Conservation (phyloP, 2,797 vertebrate species). For the Okamejei kenojei region DNA sequence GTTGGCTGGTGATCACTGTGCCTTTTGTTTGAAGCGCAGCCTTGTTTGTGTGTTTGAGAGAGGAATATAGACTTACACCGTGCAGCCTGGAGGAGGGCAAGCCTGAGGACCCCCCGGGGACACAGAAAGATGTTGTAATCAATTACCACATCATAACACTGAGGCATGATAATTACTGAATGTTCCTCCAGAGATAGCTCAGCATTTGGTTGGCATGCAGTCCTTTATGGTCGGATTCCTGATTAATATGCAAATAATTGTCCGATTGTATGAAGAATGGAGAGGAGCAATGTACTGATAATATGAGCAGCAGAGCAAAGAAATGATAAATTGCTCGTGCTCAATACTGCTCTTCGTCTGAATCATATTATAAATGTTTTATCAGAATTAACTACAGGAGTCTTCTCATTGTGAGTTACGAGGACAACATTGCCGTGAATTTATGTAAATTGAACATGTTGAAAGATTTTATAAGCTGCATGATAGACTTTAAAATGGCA, state of each 20-base stretch:
- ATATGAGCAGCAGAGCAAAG: constrained; percentile 61
- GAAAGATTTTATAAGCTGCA: not conserved
- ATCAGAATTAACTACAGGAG: constrained; percentile 50
- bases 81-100: constrained; percentile 54
- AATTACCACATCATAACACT: constrained; percentile 84
- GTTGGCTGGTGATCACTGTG: not conserved
- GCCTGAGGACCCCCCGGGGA: constrained; percentile 64
- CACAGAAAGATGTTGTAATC: constrained; percentile 79
- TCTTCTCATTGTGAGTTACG: not conserved
- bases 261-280: constrained; percentile 79
- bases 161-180: constrained; percentile 83
- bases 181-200: constrained; percentile 69
- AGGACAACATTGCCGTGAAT: constrained; percentile 13
- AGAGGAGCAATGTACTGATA: constrained; percentile 69
- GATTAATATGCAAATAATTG: constrained; percentile 91
- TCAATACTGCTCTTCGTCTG: constrained; percentile 63
- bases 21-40: constrained; percentile 1
- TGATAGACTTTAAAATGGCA: constrained; percentile 15
- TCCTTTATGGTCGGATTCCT: constrained; percentile 74
- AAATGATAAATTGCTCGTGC: constrained; percentile 81
- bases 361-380: constrained; percentile 56
- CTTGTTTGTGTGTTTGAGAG: not conserved
- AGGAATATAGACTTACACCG: not conserved
- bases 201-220: constrained; percentile 65
- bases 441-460: constrained; percentile 29